Percentiles rank a stretch among this genome's conserved stretches.
Conservation (phyloP, 1,140 invertebrate species). For the Anoplolepis gracilipes region DNA sequence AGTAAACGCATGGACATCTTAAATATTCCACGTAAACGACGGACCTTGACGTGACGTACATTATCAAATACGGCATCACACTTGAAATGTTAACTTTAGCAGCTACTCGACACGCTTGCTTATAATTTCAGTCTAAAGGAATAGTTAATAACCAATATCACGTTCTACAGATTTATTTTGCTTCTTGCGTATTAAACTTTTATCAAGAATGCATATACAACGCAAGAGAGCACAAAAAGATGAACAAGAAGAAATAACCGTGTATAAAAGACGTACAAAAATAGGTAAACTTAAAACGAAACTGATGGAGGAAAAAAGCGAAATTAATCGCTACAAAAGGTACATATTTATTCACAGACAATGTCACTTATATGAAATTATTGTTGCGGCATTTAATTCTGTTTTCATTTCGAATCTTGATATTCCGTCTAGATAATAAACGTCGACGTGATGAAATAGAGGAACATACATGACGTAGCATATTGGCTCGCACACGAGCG, state of each 20-base stretch:
- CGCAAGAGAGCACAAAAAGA: slow-evolving; percentile 3
- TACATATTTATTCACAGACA: neutral
- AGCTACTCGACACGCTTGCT: slow-evolving; percentile 5
- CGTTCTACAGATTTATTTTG: slow-evolving; percentile 1
- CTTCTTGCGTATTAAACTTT: slow-evolving; percentile 27
- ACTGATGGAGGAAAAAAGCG: neutral
- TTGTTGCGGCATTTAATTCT: neutral
- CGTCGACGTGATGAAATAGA: slow-evolving; percentile 24
- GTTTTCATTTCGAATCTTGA: neutral
- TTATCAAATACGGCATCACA: slow-evolving; percentile 45
- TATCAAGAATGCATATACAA: slow-evolving; percentile 25
- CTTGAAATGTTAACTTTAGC: slow-evolving; percentile 42
- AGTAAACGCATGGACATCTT: slow-evolving; percentile 43
- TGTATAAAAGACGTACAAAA: neutral
- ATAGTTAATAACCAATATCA: slow-evolving; percentile 24
- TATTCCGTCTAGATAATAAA: neutral
- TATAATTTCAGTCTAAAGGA: slow-evolving; percentile 3
- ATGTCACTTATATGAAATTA: neutral
- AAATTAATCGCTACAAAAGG: neutral
- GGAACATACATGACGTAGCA: slow-evolving; percentile 58
- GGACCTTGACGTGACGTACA: slow-evolving; percentile 55
- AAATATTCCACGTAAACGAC: slow-evolving; percentile 55
- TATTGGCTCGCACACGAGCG: slow-evolving; percentile 44
- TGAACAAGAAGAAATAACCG: neutral
- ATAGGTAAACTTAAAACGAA: neutral